Percentiles rank a stretch among this genome's conserved stretches.
Conservation (phyloP, 2,888 invertebrate species). For the Rotaria sp. region DNA sequence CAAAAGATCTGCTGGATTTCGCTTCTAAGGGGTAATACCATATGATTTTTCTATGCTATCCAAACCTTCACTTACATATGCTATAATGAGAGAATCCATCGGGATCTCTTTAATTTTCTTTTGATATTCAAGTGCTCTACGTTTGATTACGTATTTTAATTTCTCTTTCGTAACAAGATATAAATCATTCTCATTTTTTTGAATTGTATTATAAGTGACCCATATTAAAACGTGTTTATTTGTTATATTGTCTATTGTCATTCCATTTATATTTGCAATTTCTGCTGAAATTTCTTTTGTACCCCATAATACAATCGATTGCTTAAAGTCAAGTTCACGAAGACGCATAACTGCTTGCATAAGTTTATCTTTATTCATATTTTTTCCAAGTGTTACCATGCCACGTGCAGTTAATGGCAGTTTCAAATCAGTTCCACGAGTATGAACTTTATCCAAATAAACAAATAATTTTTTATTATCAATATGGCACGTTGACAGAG, state of each 20-base stretch:
- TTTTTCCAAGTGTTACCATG: background rate
- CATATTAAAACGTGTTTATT: constrained; percentile 12
- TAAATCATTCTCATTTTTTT: constrained; percentile 7
- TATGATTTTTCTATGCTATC: background rate
- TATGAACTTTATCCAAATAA: background rate
- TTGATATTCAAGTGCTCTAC: constrained; percentile 10
- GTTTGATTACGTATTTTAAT: background rate
- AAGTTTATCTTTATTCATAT: constrained; percentile 2
- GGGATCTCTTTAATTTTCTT: background rate
- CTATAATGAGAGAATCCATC: background rate
- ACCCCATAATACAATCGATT: background rate
- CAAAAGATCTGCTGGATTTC: background rate
- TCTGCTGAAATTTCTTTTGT: constrained; percentile 1
- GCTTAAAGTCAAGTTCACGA: background rate
- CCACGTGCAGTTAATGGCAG: constrained; percentile 6
- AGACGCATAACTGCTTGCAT: constrained; percentile 16
- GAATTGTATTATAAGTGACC: constrained; percentile 2
- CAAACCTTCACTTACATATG: background rate
- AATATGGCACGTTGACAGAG: background rate
- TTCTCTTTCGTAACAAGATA: background rate
- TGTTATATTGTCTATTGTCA: background rate
- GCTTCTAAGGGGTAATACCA: background rate
- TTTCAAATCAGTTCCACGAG: constrained; percentile 18
- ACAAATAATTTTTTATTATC: constrained; percentile 17
- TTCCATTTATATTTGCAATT: background rate